Evolutionary conservation across 2,888 invertebrate genomes (phyloP).

Genomic region (Erebia epiphron): DNA sequence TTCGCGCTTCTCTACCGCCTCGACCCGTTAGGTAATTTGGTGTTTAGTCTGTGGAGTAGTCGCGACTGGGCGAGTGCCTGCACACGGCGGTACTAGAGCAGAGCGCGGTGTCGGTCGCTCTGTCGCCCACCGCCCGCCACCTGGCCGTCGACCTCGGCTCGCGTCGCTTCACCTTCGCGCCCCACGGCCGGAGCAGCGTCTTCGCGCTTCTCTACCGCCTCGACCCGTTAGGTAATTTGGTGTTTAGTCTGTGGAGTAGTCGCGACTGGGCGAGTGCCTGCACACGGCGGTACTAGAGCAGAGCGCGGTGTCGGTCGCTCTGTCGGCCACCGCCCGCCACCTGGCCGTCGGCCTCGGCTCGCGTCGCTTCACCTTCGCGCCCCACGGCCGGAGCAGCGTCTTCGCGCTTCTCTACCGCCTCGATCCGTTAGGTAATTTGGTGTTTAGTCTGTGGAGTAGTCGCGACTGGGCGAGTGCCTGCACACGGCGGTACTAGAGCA

Average conservation of each 20-base stretch:
- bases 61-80: slow-evolving; percentile 88
- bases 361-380: slow-evolving; percentile 83
- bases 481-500: slow-evolving; percentile 90
- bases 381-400: slow-evolving; percentile 76
- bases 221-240: slow-evolving; percentile 59
- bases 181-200: slow-evolving; percentile 76
- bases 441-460: slow-evolving; percentile 83
- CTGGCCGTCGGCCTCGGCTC: slow-evolving; percentile 91
- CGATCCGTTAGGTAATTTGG: slow-evolving; percentile 59
- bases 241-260: slow-evolving; percentile 88
- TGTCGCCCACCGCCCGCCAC: slow-evolving; percentile 91
- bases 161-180: slow-evolving; percentile 83
- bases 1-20: slow-evolving; percentile 75
- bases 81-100: slow-evolving; percentile 90
- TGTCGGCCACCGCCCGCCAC: slow-evolving; percentile 91
- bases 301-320: slow-evolving; percentile 91
- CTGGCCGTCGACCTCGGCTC: slow-evolving; percentile 91
- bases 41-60: slow-evolving; percentile 88
- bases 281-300: slow-evolving; percentile 90
- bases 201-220: slow-evolving; percentile 75
- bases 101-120: slow-evolving; percentile 91
- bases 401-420: slow-evolving; percentile 75
- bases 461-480: slow-evolving; percentile 88
- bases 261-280: slow-evolving; percentile 88
- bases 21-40: slow-evolving; percentile 59